Conservation (phyloP, 2,888 invertebrate species). For the Gasteruption jaculator region DNA sequence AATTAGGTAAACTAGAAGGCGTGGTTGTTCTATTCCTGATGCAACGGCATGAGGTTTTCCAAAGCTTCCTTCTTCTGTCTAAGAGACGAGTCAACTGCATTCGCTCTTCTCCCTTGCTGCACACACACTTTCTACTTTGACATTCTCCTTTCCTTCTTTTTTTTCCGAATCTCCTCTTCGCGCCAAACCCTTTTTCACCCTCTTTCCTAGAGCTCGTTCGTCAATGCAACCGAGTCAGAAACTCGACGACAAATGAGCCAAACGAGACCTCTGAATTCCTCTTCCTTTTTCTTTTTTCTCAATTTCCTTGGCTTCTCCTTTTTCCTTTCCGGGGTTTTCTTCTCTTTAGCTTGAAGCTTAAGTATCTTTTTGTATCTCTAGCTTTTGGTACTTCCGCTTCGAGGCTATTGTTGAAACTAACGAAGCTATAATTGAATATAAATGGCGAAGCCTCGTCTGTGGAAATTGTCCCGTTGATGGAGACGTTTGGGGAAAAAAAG, state of each 20-base stretch:
- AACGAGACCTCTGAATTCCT: conserved; percentile 17
- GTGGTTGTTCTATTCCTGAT: conserved; percentile 49
- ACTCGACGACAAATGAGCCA: conserved; percentile 38
- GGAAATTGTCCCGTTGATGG: too few relatives aligned
- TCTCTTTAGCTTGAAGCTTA: too few relatives aligned
- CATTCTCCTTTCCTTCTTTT: conserved; percentile 19
- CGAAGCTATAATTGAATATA: too few relatives aligned
- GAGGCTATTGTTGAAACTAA: too few relatives aligned
- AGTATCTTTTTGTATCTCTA: too few relatives aligned
- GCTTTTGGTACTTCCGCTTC: too few relatives aligned
- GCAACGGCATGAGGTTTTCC: conserved; percentile 26
- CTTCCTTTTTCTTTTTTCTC: conserved; percentile 21
- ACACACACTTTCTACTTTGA: conserved; percentile 1
- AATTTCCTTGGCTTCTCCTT: conserved; percentile 21
- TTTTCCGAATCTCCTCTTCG: conserved; percentile 17
- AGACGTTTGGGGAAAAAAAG: too few relatives aligned
- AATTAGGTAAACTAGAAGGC: conserved; percentile 49
- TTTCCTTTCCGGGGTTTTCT: too few relatives aligned
- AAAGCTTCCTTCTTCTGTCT: conserved; percentile 3
- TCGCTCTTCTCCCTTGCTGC: conserved; percentile 14
- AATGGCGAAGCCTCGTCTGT: too few relatives aligned
- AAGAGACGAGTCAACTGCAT: conserved; percentile 13
- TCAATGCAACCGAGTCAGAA: conserved; percentile 38
- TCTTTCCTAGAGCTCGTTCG: conserved; percentile 34
- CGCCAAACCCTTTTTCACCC: conserved; percentile 27